phyloP scores from a whole-genome alignment of 2,888 invertebrate genomes.

The Beris chalybata region DNA sequence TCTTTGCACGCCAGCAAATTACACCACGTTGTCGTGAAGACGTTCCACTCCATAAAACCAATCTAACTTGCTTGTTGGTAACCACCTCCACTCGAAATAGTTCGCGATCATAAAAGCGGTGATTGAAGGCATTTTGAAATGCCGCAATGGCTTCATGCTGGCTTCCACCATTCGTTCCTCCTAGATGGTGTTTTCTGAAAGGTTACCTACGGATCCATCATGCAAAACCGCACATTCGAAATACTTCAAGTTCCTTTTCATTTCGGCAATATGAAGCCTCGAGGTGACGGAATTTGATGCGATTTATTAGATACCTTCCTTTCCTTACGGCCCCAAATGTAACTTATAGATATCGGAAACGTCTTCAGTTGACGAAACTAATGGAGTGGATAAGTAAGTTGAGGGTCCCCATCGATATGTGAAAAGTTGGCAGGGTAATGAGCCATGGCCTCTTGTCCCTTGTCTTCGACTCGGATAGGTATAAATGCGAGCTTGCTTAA shows the following conservation, averaged over 20 bases:
- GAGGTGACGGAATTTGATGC: conserved; percentile 6
- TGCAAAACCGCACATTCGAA: too few species aligned
- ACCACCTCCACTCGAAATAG: too few species aligned
- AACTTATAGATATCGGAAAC: background rate
- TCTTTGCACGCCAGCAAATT: too few species aligned
- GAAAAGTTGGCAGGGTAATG: too few species aligned
- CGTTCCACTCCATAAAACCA: too few species aligned
- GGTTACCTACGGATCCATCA: background rate
- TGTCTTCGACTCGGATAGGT: too few species aligned
- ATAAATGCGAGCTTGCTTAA: background rate
- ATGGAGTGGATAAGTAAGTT: background rate
- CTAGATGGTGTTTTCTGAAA: background rate
- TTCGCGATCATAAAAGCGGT: too few species aligned
- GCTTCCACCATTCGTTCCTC: background rate
- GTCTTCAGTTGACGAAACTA: conserved; percentile 4
- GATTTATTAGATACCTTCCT: background rate
- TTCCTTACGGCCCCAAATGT: too few species aligned
- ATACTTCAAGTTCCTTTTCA: background rate
- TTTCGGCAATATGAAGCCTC: background rate
- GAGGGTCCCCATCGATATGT: too few species aligned
- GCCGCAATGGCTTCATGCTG: background rate
- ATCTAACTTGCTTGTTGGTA: too few species aligned
- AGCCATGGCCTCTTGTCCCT: too few species aligned
- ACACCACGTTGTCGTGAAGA: too few species aligned
- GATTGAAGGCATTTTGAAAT: conserved; percentile 4